These are phyloP conservation scores for Ambastaia sidthimunki DNA, from an alignment of 2,797 vertebrate genomes.

Conservation along the genomic window DNA sequence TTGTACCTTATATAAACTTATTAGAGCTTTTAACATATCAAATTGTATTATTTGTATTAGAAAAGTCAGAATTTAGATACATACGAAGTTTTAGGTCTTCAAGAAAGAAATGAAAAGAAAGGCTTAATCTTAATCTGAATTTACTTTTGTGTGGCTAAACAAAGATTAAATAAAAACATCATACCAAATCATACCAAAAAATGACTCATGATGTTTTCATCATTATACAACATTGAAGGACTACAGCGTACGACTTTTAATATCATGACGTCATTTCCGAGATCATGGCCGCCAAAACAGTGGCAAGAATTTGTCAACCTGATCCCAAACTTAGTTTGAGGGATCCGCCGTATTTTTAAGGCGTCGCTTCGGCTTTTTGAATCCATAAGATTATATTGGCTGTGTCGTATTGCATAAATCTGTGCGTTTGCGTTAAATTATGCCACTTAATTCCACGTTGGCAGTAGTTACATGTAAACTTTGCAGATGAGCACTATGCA, in stretches of 20 bases:
- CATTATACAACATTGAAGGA: not conserved
- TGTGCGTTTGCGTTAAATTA: slow-evolving; percentile 5
- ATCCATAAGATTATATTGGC: slow-evolving; percentile 1
- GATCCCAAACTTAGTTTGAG: not conserved
- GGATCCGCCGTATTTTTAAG: slow-evolving; percentile 1
- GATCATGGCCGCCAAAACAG: slow-evolving; percentile 67
- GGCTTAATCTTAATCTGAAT: no score
- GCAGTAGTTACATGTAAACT: slow-evolving; percentile 5
- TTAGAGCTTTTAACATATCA: no score
- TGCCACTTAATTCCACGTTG: not conserved
- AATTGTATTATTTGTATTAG: no score
- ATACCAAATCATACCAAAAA: no score
- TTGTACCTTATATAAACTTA: no score
- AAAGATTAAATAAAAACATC: no score
- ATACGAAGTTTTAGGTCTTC: no score
- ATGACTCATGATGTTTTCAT: not conserved
- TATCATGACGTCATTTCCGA: slow-evolving; percentile 52
- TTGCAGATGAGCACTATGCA: slow-evolving; percentile 5
- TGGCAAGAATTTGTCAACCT: slow-evolving; percentile 19
- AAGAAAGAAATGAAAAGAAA: no score
- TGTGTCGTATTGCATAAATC: not conserved
- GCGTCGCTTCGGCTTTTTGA: not conserved
- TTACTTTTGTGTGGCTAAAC: no score
- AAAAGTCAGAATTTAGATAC: no score
- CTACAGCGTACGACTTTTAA: not conserved